These are phyloP conservation scores for Timema cristinae DNA, from an alignment of 2,888 invertebrate genomes.

Conservation along the genomic window DNA sequence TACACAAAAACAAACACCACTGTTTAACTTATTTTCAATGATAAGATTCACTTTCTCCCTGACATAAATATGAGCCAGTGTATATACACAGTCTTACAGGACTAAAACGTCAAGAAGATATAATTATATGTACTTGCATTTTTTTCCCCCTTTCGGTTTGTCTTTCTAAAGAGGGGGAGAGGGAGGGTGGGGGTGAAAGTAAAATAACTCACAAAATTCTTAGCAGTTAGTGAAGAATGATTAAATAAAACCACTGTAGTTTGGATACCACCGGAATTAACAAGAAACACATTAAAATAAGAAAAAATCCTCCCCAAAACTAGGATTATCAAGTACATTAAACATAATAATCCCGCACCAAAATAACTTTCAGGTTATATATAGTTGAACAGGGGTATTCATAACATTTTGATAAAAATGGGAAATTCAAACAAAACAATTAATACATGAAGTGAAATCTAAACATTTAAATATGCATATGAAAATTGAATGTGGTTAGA, in stretches of 20 bases:
- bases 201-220: conserved; percentile 29
- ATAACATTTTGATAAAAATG: too few relatives aligned
- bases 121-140: conserved; percentile 22
- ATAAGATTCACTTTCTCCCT: conserved; percentile 5
- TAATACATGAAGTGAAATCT: background rate
- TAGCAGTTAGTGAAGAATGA: conserved; percentile 28
- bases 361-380: too few relatives aligned
- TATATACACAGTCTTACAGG: conserved; percentile 26
- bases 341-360: too few relatives aligned
- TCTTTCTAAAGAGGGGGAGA: conserved; percentile 14
- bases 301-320: too few relatives aligned
- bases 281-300: too few relatives aligned
- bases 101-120: conserved; percentile 31
- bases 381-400: too few relatives aligned
- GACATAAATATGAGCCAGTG: conserved; percentile 1
- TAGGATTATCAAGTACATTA: too few relatives aligned
- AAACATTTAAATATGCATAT: conserved; percentile 17
- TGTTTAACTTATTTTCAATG: background rate
- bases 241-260: conserved; percentile 8
- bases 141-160: conserved; percentile 17
- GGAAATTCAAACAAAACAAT: too few relatives aligned
- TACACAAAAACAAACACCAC: conserved; percentile 14
- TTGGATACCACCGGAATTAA: background rate
- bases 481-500: background rate
- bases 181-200: too few relatives aligned